A percentile compares a stretch with the other conserved stretches of the same genome.
Evolutionary conservation across 2,888 invertebrate species (phyloP).

Genomic region (Parnassius apollo): DNA sequence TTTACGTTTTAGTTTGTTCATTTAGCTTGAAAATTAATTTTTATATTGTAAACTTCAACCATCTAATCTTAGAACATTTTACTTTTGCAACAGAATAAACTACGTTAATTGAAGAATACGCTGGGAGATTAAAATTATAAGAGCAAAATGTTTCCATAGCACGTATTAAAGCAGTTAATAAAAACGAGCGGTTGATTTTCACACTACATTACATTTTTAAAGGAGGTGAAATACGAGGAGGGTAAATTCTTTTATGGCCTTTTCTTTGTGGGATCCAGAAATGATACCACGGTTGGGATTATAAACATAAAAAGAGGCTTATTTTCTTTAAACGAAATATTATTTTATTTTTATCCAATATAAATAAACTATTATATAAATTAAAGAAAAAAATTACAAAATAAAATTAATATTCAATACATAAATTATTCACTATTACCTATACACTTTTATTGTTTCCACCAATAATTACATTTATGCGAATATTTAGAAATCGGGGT

Average conservation of each 20-base stretch:
- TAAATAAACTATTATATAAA: no score
- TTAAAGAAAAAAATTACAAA: background rate
- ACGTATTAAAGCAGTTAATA: slow-evolving; percentile 4
- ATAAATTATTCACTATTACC: background rate
- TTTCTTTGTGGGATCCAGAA: slow-evolving; percentile 12
- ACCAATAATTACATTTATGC: background rate
- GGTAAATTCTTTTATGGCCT: slow-evolving; percentile 18
- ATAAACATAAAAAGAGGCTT: background rate
- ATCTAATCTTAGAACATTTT: no score
- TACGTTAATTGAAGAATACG: background rate
- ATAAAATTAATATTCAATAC: background rate
- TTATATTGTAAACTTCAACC: no score
- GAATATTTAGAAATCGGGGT: no score
- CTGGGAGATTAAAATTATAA: no score
- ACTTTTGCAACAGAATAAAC: no score
- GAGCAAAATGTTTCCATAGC: background rate
- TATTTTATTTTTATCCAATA: no score
- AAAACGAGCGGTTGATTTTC: slow-evolving; percentile 21
- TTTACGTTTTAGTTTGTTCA: slow-evolving; percentile 1
- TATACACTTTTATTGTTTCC: background rate
- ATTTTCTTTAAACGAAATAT: background rate
- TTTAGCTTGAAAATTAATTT: background rate
- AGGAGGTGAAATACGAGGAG: slow-evolving; percentile 15
- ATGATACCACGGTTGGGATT: background rate
- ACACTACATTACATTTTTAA: slow-evolving; percentile 17